A percentile compares a stretch with the other conserved stretches of the same genome.
phyloP scores from a whole-genome alignment of 2,797 vertebrate genomes.

The Selene dorsalis region DNA sequence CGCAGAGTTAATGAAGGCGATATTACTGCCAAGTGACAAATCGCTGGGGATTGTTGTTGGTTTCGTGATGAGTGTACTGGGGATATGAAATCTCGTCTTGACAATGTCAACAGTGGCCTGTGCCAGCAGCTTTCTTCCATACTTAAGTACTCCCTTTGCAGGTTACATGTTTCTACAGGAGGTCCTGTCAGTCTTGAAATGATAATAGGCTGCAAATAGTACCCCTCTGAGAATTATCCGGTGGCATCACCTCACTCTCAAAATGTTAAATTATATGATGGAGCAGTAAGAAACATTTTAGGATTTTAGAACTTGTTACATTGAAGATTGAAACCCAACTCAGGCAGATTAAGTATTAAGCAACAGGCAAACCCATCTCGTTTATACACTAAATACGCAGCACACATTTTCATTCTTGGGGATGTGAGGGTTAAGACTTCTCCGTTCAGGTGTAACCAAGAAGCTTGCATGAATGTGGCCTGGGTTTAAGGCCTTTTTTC shows the following conservation, averaged over 20 bases:
- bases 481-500: neutral
- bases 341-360: conserved; percentile 2
- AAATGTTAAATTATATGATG: neutral
- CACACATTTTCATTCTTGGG: neutral
- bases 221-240: neutral
- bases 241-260: neutral
- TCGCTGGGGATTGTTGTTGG: conserved; percentile 6
- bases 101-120: neutral
- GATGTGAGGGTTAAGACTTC: neutral
- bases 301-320: neutral
- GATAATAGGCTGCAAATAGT: neutral
- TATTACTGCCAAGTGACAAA: conserved; percentile 6
- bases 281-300: neutral
- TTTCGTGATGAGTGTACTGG: neutral
- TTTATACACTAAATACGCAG: neutral
- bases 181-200: conserved; percentile 2
- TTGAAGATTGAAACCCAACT: neutral
- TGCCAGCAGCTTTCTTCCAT: conserved; percentile 13
- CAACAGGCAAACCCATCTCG: neutral
- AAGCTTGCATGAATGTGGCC: neutral
- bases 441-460: neutral
- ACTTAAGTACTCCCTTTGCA: neutral
- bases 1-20: neutral
- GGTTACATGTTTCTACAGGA: neutral
- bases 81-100: neutral